Conservation (phyloP, 30 jellyfish, hydroid and myxozoan genomes). For the Aurelia coerulea region DNA sequence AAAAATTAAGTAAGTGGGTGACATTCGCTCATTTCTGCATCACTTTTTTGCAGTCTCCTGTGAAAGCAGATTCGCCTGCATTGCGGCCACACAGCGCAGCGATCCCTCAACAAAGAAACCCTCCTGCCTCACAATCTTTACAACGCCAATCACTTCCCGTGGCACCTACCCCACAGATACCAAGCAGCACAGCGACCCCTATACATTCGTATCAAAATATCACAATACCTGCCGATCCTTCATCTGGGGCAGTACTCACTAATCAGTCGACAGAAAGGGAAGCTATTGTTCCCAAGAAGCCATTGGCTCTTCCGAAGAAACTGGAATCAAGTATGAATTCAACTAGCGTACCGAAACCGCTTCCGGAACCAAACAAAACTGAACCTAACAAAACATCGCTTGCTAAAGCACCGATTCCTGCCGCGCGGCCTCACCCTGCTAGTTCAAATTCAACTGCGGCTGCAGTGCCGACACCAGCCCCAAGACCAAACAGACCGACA, state of each 20-base stretch:
- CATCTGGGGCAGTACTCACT: background rate
- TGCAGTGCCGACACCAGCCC: slow-evolving; percentile 53
- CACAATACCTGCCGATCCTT: background rate
- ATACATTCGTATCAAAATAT: background rate
- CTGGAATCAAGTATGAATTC: background rate
- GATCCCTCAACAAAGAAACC: background rate
- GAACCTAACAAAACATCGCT: background rate
- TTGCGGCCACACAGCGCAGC: slow-evolving; percentile 10
- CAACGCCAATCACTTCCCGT: slow-evolving; percentile 32
- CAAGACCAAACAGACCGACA: slow-evolving; percentile 31
- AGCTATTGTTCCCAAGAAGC: background rate
- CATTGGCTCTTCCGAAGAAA: slow-evolving; percentile 2
- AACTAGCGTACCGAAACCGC: background rate
- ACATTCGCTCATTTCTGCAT: no score
- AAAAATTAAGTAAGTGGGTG: no score
- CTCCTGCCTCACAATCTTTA: background rate
- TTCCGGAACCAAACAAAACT: background rate
- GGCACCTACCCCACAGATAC: background rate
- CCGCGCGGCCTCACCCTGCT: slow-evolving; percentile 27
- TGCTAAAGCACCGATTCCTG: slow-evolving; percentile 37
- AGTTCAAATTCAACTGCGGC: background rate
- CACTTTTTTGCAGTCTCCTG: slow-evolving; percentile 51
- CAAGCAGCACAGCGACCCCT: background rate
- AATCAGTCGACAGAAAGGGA: background rate
- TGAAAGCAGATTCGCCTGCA: slow-evolving; percentile 56